Evolutionary conservation across 2,113 vertebrate species (phyloP).

Genomic region (Carollia perspicillata): DNA sequence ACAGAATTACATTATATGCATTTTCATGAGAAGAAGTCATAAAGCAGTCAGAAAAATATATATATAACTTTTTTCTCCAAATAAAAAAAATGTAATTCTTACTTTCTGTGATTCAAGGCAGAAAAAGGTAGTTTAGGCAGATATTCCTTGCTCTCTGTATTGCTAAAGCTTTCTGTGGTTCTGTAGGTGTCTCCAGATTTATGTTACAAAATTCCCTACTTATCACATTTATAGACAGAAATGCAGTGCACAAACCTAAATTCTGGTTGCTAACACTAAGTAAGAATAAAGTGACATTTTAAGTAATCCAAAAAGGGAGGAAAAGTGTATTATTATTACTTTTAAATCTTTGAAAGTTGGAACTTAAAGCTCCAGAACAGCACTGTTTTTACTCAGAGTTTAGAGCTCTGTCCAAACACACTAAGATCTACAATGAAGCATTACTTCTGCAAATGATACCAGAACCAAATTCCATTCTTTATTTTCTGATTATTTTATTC

Average conservation of each 20-base stretch:
- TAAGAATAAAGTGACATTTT: not conserved
- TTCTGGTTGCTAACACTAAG: not conserved
- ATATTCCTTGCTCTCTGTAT: not conserved
- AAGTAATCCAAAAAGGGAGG: not conserved
- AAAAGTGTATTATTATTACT: not conserved
- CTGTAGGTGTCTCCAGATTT: not conserved
- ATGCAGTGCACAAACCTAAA: not conserved
- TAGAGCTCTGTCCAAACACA: not conserved
- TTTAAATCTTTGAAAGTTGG: not conserved
- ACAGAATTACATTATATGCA: not conserved
- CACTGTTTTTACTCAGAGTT: not conserved
- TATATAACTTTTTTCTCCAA: not conserved
- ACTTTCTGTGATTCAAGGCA: not conserved
- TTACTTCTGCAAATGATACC: not conserved
- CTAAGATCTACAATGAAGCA: not conserved
- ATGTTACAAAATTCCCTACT: not conserved
- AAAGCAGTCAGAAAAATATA: not conserved
- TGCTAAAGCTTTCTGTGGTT: not conserved
- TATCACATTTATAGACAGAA: not conserved
- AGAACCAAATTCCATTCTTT: not conserved
- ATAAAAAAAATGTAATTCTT: not conserved
- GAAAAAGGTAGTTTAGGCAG: not conserved
- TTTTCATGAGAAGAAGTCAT: not conserved
- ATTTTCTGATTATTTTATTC: not conserved
- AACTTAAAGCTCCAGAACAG: not conserved